phyloP scores from a whole-genome alignment of 2,113 vertebrate genomes.

The Mirza zaza region DNA sequence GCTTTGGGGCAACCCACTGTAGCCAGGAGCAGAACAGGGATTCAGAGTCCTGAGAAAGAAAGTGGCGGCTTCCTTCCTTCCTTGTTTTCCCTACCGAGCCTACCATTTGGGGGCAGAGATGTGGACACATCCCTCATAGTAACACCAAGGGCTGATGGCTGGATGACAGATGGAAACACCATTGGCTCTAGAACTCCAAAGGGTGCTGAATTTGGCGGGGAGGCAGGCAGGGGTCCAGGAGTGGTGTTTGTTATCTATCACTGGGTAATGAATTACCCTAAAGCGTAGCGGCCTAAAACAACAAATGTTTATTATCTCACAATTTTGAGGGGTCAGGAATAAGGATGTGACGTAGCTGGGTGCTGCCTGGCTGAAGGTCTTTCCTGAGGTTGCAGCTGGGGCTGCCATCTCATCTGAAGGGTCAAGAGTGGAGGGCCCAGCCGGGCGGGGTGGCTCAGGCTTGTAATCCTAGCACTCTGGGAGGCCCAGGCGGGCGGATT shows the following conservation, averaged over 20 bases:
- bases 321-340: background rate
- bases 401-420: background rate
- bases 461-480: too few relatives aligned
- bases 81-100: background rate
- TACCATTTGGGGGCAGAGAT: background rate
- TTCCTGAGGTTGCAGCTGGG: background rate
- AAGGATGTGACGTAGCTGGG: background rate
- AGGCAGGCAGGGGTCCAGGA: background rate
- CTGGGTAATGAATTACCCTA: background rate
- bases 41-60: background rate
- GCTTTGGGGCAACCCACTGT: accelerated
- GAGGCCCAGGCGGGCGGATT: too few relatives aligned
- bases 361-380: background rate
- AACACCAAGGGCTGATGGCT: background rate
- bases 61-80: background rate
- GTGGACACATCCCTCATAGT: background rate
- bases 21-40: background rate
- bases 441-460: too few relatives aligned
- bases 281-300: background rate
- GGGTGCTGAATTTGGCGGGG: background rate
- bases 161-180: background rate
- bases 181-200: background rate
- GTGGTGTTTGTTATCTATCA: background rate
- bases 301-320: background rate
- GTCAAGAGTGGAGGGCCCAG: background rate